phyloP scores from a whole-genome alignment of 1,140 invertebrate species.

The Dendrolimus kikuchii region DNA sequence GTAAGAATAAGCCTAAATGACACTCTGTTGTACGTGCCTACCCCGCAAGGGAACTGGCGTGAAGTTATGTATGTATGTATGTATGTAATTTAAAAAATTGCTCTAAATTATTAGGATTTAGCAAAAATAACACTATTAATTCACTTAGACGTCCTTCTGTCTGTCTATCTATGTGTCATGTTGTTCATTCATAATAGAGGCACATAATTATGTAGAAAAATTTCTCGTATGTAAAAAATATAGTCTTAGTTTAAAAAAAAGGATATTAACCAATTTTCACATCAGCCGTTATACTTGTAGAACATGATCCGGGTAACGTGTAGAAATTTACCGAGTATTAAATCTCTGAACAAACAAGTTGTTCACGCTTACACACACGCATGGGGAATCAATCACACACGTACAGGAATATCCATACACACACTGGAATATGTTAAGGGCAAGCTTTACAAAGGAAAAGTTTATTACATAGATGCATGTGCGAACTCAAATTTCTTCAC shows the following conservation, averaged over 20 bases:
- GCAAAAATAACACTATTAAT: no score
- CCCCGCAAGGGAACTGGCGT: no score
- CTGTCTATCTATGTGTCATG: no score
- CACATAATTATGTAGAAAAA: no score
- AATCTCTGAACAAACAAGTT: conserved; percentile 71
- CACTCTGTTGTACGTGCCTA: no score
- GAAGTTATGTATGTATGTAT: no score
- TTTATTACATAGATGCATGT: not conserved
- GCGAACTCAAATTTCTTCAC: not conserved
- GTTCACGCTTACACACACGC: conserved; percentile 47
- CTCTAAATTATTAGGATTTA: no score
- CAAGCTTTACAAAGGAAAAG: conserved; percentile 2
- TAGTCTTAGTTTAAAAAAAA: not conserved
- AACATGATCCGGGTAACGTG: conserved; percentile 47
- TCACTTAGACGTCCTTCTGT: no score
- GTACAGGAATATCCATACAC: conserved; percentile 9
- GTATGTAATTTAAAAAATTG: no score
- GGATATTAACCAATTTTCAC: conserved; percentile 17
- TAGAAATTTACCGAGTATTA: conserved; percentile 69
- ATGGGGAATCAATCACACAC: conserved; percentile 23
- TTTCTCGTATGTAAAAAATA: no score
- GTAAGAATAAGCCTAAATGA: no score
- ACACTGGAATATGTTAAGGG: conserved; percentile 6
- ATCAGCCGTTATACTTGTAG: conserved; percentile 21
- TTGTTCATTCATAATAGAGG: no score